Conservation (phyloP, 1,140 invertebrate species). For the Drosophila carrolli region DNA sequence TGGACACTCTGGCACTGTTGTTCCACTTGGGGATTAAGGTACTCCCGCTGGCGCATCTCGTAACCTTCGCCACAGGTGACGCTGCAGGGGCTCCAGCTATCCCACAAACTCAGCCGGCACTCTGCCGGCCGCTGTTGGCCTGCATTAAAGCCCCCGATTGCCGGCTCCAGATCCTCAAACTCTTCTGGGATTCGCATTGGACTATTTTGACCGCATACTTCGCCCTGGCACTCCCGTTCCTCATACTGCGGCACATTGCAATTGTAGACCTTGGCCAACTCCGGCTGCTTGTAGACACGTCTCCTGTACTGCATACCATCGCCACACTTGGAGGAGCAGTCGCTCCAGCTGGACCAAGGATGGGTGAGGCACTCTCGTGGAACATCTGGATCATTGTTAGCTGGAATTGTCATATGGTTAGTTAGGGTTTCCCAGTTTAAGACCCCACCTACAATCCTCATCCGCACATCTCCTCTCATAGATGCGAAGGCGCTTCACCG, state of each 20-base stretch:
- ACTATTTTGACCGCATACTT: slow-evolving; percentile 46
- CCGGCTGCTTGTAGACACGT: slow-evolving; percentile 86
- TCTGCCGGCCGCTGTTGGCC: slow-evolving; percentile 70
- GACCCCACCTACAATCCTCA: slow-evolving; percentile 65
- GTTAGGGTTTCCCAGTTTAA: no score
- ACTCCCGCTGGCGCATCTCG: slow-evolving; percentile 55
- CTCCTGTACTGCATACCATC: slow-evolving; percentile 88
- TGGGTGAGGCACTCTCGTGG: slow-evolving; percentile 88
- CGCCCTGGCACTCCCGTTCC: slow-evolving; percentile 65
- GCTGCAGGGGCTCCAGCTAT: slow-evolving; percentile 90
- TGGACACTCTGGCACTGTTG: slow-evolving; percentile 57
- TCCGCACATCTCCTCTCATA: slow-evolving; percentile 93
- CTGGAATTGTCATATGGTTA: slow-evolving; percentile 14
- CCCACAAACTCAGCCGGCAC: slow-evolving; percentile 90
- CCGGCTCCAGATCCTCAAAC: slow-evolving; percentile 34
- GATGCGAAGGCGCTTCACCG: slow-evolving; percentile 91
- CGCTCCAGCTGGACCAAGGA: slow-evolving; percentile 91
- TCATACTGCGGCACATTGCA: slow-evolving; percentile 68
- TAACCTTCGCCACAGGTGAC: slow-evolving; percentile 87
- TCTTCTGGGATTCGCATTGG: slow-evolving; percentile 21
- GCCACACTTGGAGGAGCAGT: slow-evolving; percentile 92
- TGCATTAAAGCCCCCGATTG: neutral
- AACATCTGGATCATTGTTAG: slow-evolving; percentile 77
- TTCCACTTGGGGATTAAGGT: slow-evolving; percentile 56
- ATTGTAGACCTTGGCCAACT: slow-evolving; percentile 85